phyloP scores from a whole-genome alignment of 1,140 invertebrate species.

The Tetraneura akinire region DNA sequence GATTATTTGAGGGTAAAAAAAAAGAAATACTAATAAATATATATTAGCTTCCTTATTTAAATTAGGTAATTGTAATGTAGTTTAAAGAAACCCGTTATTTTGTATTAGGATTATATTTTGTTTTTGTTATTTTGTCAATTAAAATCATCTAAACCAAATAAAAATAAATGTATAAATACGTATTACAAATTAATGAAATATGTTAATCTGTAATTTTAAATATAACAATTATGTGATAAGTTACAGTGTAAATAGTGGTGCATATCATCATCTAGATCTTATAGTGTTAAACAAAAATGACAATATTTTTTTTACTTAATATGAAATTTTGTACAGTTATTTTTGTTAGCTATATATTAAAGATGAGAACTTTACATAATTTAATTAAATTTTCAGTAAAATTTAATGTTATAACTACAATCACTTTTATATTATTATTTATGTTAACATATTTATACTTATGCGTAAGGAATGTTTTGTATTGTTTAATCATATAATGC shows the following conservation, averaged over 20 bases:
- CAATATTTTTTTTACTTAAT: slow-evolving; percentile 51
- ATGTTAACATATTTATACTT: slow-evolving; percentile 49
- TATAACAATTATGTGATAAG: slow-evolving; percentile 46
- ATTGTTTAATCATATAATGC: slow-evolving; percentile 31
- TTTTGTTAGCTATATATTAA: slow-evolving; percentile 43
- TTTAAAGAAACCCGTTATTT: slow-evolving; percentile 27
- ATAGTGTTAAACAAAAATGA: slow-evolving; percentile 33
- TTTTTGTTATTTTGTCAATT: slow-evolving; percentile 49
- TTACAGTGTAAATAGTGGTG: slow-evolving; percentile 50
- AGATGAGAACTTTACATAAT: slow-evolving; percentile 27
- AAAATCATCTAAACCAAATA: slow-evolving; percentile 38
- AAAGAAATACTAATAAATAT: no score
- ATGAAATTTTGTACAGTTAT: slow-evolving; percentile 48
- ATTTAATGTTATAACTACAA: slow-evolving; percentile 36
- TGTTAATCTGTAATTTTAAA: slow-evolving; percentile 47
- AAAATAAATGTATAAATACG: background rate
- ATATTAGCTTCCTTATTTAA: background rate
- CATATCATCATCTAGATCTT: slow-evolving; percentile 49
- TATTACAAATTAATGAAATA: background rate
- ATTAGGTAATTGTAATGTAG: slow-evolving; percentile 23
- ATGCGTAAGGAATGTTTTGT: slow-evolving; percentile 45
- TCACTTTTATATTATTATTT: slow-evolving; percentile 50
- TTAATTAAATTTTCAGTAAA: background rate
- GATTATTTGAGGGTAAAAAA: slow-evolving; percentile 37
- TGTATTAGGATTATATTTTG: slow-evolving; percentile 38